Percentiles rank a stretch among this genome's conserved stretches.
Conservation (phyloP, 2,888 invertebrate species). For the Monochamus alternatus region DNA sequence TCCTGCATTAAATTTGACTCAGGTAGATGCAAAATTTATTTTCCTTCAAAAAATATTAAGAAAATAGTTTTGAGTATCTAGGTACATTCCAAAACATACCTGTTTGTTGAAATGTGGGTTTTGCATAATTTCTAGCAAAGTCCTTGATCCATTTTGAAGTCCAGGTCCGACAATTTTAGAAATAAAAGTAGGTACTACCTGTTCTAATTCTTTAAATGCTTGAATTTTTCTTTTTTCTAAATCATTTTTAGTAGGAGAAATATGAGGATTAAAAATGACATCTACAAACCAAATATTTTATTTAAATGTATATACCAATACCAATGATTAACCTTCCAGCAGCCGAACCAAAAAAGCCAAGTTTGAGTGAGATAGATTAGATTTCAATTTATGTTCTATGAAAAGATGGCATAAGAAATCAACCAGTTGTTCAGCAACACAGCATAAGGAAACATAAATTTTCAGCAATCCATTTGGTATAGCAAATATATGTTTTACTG, state of each 20-base stretch:
- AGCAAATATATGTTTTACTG: slow-evolving; percentile 75
- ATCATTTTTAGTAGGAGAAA: slow-evolving; percentile 64
- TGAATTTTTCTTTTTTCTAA: slow-evolving; percentile 64
- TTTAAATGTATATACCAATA: background rate
- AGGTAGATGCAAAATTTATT: too few species aligned
- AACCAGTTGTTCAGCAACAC: slow-evolving; percentile 69
- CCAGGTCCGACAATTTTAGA: slow-evolving; percentile 66
- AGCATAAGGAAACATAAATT: slow-evolving; percentile 72
- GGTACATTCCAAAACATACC: slow-evolving; percentile 49
- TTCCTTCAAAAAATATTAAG: too few species aligned
- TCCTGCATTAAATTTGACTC: too few species aligned
- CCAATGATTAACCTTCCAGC: slow-evolving; percentile 72
- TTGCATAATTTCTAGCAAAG: slow-evolving; percentile 72
- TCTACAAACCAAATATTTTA: slow-evolving; percentile 57
- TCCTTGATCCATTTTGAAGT: slow-evolving; percentile 69
- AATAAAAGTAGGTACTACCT: slow-evolving; percentile 63
- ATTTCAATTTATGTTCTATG: slow-evolving; percentile 68
- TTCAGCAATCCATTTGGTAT: slow-evolving; percentile 70
- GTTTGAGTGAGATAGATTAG: slow-evolving; percentile 73
- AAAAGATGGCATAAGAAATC: slow-evolving; percentile 70
- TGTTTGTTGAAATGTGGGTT: slow-evolving; percentile 78
- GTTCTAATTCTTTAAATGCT: slow-evolving; percentile 70
- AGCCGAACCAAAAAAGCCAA: slow-evolving; percentile 75
- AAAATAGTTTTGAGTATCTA: too few species aligned
- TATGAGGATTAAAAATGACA: slow-evolving; percentile 66